Evolutionary conservation across 2,888 invertebrate species (phyloP).

Genomic region (Tubulanus polymorphus): DNA sequence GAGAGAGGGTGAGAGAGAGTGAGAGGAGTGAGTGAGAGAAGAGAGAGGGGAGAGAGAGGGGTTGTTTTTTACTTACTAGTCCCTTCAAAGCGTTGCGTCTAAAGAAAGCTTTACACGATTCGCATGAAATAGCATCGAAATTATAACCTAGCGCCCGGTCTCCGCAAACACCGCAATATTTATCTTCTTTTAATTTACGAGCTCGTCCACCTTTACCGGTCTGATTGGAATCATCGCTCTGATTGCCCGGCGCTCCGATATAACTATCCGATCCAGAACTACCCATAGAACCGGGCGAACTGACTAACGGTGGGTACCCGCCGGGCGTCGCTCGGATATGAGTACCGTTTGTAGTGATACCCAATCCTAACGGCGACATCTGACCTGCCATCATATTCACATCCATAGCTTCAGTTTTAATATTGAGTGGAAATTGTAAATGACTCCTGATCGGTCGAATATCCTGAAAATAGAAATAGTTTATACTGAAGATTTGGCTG

Average conservation of each 20-base stretch:
- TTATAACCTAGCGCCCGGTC: slow-evolving; percentile 53
- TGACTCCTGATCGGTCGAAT: too few relatives aligned
- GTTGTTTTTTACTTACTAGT: too few relatives aligned
- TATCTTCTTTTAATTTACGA: slow-evolving; percentile 51
- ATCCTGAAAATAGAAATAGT: too few relatives aligned
- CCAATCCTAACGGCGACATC: background rate
- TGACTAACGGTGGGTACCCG: background rate
- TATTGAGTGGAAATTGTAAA: background rate
- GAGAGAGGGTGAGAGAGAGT: too few relatives aligned
- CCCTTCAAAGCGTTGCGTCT: slow-evolving; percentile 53
- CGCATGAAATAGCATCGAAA: slow-evolving; percentile 54
- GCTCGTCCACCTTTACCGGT: background rate
- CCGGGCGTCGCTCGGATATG: too few relatives aligned
- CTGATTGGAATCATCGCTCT: background rate
- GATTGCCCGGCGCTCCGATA: background rate
- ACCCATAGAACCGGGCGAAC: background rate
- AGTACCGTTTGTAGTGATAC: background rate
- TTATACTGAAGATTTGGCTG: too few relatives aligned
- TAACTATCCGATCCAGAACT: too few relatives aligned
- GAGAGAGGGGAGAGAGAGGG: too few relatives aligned
- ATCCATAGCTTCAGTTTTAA: background rate
- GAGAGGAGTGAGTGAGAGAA: too few relatives aligned
- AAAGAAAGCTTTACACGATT: slow-evolving; percentile 54
- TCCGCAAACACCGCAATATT: slow-evolving; percentile 52
- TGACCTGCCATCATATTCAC: background rate